A percentile compares a stretch with the other conserved stretches of the same genome.
phyloP scores from a whole-genome alignment of 2,888 invertebrate genomes.

The Phragmatobia fuliginosa region DNA sequence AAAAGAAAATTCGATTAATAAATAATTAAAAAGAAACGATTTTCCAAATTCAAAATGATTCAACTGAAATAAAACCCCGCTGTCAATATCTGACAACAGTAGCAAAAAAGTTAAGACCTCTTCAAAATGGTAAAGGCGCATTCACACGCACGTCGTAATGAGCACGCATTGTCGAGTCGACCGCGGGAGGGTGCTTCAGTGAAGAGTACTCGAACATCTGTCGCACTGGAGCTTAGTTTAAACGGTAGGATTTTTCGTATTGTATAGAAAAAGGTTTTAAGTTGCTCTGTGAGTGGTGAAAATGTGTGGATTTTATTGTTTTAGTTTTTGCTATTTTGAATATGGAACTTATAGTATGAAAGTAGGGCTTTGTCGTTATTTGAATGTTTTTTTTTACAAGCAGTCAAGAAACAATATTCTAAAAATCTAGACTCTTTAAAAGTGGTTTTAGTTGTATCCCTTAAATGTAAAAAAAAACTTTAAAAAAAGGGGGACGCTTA shows the following conservation, averaged over 20 bases:
- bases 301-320: constrained; percentile 23
- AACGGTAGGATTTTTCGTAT: constrained; percentile 53
- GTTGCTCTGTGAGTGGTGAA: constrained; percentile 19
- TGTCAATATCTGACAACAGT: constrained; percentile 37
- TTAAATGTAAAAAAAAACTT: too few relatives aligned
- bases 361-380: background rate
- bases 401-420: too few relatives aligned
- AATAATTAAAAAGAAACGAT: background rate
- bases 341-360: background rate
- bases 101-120: constrained; percentile 51
- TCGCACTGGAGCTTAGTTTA: constrained; percentile 61
- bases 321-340: constrained; percentile 7
- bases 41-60: constrained; percentile 4
- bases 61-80: constrained; percentile 18
- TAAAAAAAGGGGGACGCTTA: too few relatives aligned
- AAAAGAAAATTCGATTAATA: background rate
- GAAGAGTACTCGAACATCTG: constrained; percentile 76
- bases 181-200: constrained; percentile 66
- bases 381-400: background rate
- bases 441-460: too few relatives aligned
- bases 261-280: constrained; percentile 35
- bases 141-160: constrained; percentile 56
- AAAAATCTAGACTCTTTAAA: too few relatives aligned
- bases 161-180: constrained; percentile 60
- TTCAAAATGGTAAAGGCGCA: constrained; percentile 54